Conservation (phyloP, 2,888 invertebrate species). For the Aporophyla nigra region DNA sequence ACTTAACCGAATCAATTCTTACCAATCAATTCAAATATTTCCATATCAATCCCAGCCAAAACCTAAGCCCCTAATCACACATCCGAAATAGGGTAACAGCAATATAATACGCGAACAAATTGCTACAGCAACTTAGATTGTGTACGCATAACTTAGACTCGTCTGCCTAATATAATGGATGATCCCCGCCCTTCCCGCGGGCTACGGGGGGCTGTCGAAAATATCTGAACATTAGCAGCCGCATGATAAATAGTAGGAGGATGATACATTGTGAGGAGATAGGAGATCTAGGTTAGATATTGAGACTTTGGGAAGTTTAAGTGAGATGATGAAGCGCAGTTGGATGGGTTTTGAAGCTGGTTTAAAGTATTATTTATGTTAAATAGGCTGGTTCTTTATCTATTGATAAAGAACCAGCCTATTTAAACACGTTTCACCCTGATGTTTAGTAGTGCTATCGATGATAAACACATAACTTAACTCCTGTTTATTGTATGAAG, state of each 20-base stretch:
- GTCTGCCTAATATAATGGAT: constrained; percentile 67
- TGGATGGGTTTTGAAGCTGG: neutral
- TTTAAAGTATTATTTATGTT: neutral
- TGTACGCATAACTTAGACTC: constrained; percentile 69
- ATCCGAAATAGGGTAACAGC: constrained; percentile 27
- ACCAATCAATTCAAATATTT: constrained; percentile 12
- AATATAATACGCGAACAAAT: constrained; percentile 53
- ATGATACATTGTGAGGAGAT: constrained; percentile 54
- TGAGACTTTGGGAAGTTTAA: constrained; percentile 13
- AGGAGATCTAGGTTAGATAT: constrained; percentile 41
- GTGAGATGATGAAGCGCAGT: neutral
- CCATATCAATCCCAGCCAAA: constrained; percentile 2
- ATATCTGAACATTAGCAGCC: constrained; percentile 66
- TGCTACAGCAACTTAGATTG: constrained; percentile 69
- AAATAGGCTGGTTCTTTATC: neutral
- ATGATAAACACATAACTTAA: neutral
- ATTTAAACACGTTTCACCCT: too few relatives aligned
- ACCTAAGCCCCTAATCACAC: constrained; percentile 36
- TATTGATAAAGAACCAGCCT: too few relatives aligned
- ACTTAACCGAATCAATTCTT: neutral
- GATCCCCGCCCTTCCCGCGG: constrained; percentile 32
- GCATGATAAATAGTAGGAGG: constrained; percentile 60
- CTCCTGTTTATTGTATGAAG: neutral
- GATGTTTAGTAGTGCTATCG: too few relatives aligned
- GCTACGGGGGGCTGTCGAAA: constrained; percentile 59